These are phyloP conservation scores for Coleophora flavipennella DNA, from an alignment of 2,888 invertebrate genomes.

Conservation along the genomic window DNA sequence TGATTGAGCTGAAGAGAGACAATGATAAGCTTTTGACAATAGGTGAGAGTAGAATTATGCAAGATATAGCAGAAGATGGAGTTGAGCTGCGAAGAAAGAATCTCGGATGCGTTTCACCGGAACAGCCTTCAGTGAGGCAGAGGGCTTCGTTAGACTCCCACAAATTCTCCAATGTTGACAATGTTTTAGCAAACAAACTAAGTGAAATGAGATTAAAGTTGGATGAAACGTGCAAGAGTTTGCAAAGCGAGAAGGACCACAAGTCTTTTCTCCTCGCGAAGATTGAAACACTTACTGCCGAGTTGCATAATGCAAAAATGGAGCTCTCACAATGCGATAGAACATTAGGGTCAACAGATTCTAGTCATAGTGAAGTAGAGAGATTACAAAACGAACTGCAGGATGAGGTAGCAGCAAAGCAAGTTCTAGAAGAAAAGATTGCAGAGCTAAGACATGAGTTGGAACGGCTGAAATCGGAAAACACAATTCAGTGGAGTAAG, in stretches of 20 bases:
- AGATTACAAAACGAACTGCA: conserved; percentile 59
- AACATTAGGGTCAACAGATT: conserved; percentile 59
- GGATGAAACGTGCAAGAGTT: conserved; percentile 51
- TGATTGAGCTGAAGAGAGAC: conserved; percentile 83
- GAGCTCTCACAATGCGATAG: conserved; percentile 51
- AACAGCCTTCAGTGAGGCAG: conserved; percentile 43
- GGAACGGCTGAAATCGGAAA: conserved; percentile 91
- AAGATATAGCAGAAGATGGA: conserved; percentile 43
- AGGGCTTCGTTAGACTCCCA: conserved; percentile 61
- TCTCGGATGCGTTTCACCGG: conserved; percentile 41
- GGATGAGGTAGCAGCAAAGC: conserved; percentile 61
- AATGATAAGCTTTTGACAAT: conserved; percentile 81
- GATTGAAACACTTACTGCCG: conserved; percentile 50
- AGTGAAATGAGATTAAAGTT: conserved; percentile 47
- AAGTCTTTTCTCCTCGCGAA: conserved; percentile 52
- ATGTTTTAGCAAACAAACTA: conserved; percentile 52
- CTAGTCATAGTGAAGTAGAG: conserved; percentile 62
- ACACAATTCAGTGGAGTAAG: conserved; percentile 95
- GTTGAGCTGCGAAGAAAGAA: conserved; percentile 55
- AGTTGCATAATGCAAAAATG: conserved; percentile 51
- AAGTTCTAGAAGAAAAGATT: conserved; percentile 58
- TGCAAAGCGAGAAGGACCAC: conserved; percentile 59
- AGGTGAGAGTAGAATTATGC: conserved; percentile 56
- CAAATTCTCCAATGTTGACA: conserved; percentile 60
- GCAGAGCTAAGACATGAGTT: conserved; percentile 74